phyloP scores from a whole-genome alignment of 2,888 invertebrate species.

The Volucella bombylans region DNA sequence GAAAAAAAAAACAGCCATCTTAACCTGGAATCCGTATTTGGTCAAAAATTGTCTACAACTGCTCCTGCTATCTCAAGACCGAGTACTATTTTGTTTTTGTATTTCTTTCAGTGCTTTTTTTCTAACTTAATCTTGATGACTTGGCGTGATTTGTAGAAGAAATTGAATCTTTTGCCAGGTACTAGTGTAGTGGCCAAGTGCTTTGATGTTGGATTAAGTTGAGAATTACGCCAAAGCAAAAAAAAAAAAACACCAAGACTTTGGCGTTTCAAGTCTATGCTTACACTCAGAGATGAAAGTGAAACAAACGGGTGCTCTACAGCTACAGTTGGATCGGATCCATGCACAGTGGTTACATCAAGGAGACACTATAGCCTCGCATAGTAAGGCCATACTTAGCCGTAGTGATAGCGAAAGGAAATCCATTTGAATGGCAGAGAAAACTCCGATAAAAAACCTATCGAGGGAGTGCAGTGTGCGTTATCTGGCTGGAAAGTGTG shows the following conservation, averaged over 20 bases:
- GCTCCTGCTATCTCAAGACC: conserved; percentile 44
- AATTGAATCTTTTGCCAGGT: conserved; percentile 67
- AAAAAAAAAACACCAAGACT: background rate
- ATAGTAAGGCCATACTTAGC: background rate
- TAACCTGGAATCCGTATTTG: conserved; percentile 73
- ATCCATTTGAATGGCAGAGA: conserved; percentile 39
- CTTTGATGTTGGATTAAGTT: conserved; percentile 56
- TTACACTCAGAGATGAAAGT: conserved; percentile 66
- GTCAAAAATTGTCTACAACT: conserved; percentile 68
- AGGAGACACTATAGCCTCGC: background rate
- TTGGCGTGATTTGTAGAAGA: conserved; percentile 71
- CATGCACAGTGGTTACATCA: conserved; percentile 28
- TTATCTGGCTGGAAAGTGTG: background rate
- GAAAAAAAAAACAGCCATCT: conserved; percentile 46
- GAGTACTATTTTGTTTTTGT: conserved; percentile 4
- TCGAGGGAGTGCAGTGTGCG: conserved; percentile 22
- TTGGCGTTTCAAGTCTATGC: conserved; percentile 38
- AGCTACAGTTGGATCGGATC: background rate
- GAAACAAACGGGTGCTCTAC: conserved; percentile 46
- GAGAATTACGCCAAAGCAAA: conserved; percentile 52
- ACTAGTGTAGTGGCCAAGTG: conserved; percentile 42
- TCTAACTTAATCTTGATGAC: conserved; percentile 60
- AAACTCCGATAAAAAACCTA: conserved; percentile 15
- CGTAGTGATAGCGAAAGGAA: conserved; percentile 55
- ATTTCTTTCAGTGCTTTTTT: conserved; percentile 18